Percentiles rank a stretch among this genome's conserved stretches.
Conservation (phyloP, 1,140 invertebrate genomes). For the Anastatus disparis region DNA sequence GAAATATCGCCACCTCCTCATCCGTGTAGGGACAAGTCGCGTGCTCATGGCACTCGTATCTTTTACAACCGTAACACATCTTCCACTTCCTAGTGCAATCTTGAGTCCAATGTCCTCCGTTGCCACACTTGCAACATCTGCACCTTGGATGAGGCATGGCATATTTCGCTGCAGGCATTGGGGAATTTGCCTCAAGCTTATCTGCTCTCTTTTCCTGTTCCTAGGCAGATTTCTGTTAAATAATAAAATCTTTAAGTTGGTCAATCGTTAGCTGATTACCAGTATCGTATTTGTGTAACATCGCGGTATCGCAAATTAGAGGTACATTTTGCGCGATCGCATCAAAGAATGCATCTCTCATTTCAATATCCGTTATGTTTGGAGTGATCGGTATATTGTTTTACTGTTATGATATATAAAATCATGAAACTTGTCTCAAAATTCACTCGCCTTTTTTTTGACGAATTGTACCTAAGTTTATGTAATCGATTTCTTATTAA, state of each 20-base stretch:
- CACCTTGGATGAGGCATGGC: background rate
- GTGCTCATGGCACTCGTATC: background rate
- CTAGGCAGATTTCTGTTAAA: conserved; percentile 14
- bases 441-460: conserved; percentile 29
- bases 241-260: conserved; percentile 23
- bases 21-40: background rate
- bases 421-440: conserved; percentile 37
- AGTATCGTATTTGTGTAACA: conserved; percentile 14
- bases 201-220: background rate
- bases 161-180: too few species aligned
- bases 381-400: conserved; percentile 9
- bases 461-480: conserved; percentile 24
- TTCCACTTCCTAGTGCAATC: background rate
- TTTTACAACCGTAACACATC: background rate
- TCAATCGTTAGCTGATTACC: conserved; percentile 16
- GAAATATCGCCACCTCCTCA: background rate
- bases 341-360: conserved; percentile 28
- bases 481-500: conserved; percentile 32
- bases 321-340: conserved; percentile 3
- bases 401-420: conserved; percentile 32
- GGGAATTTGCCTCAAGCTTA: background rate
- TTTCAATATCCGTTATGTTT: conserved; percentile 3
- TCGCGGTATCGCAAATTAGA: background rate
- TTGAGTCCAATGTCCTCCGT: background rate
- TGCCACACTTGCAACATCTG: background rate